Base-by-base conservation (phyloP, 1,140 invertebrate genomes). In the Eumaeus atala region DNA sequence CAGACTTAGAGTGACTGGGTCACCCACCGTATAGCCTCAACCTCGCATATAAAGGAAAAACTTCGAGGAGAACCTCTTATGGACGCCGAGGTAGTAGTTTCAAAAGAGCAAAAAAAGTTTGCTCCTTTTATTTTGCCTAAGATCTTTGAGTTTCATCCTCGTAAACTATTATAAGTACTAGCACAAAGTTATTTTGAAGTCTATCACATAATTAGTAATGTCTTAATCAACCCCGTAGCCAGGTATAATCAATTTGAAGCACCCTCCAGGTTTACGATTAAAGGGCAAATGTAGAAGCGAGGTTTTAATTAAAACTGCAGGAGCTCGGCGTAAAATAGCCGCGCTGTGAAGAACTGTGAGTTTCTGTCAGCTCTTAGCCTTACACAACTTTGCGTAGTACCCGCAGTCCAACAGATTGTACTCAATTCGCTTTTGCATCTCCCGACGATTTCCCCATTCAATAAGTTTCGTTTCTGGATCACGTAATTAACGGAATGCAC, bases 271-370 rank as follows among this genome's bases (percentile, higher is more conserved):
- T 40, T 9, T 44, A 44, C 40, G 40, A 16, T 44, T 37, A 44
- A 44, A 44, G 40, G 40, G 40, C 16, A 44, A 44, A 44, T 2
- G 58, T 69, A 61, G 56, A 72, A 72, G 62, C 60, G 51, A 67
- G 65, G 56, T 66, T 78, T 78, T 74, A 78, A 76, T 76, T 76
- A 78, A 78, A 74, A 74, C 64, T 58, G 61, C 51, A 68, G 57
- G 61, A 63, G 64, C 63, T 56, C 51, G 21, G 38, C 42, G 40
- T 44, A 48, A 58, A 61, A 55, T 54, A 64, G 52, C 59, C 47
- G 55, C 47, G 55, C 59, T 34, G 49, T 51, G 36, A 57, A 55
- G 54, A 58, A 57, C 49, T 48, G 51, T 40, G 57, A 57, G 51
- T 58, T 59, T 51, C 54, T 18, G 54, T 56, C 50, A 58, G 52